Base-by-base conservation (phyloP, 2,797 vertebrate genomes). In the Acanthurus leucopareius region DNA sequence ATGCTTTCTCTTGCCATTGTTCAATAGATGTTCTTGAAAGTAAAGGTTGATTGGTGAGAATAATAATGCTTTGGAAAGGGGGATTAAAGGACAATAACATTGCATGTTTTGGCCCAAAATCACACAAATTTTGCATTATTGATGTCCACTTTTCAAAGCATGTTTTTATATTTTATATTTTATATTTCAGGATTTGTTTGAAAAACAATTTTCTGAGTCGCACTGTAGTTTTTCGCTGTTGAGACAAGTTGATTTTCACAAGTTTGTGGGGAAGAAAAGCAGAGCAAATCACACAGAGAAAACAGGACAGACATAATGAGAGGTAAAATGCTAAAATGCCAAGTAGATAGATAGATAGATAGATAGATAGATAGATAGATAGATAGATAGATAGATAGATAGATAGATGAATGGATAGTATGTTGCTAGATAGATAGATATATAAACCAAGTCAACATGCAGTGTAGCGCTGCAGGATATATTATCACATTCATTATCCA, bases 31-130 rank as follows among this genome's bases (percentile, higher is more conserved):
- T 82, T 91, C 87, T 88, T 87, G 73, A 92, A 88, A 90, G 82
- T 79, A 89, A 93, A 89, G 90, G 89, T 90, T 89, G 89, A 89
- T 83, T 90, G 80, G 68, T 28, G 68, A 83, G 71, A 89, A 82
- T 89, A 86, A 82, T 75, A 58, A 45, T 58, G 67, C 57, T 69
- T 74, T 84, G 67, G 68, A 87, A 82, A 82, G 61, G 49, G 32
- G 40, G 75, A 85, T 85, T 84, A 90, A 81, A 87, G 76, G 54
- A 85, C 75, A 52, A 75, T 61, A 56, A 38, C 32, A 48, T n/a
- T 75, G 40, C 38, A 77, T 67, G 75, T 67, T 74, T 66, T 57
- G 44, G 44, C 14, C 22, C 7, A 9, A 80, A 56, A 67, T 67
- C 47, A 54, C 28, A 45, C 28, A 62, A 17, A 63, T 69, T 71